Evolutionary conservation across 2,797 vertebrate species (phyloP), one percentile per base, ranked within the genome.

Genomic region (Schizothorax lantsangensis): DNA sequence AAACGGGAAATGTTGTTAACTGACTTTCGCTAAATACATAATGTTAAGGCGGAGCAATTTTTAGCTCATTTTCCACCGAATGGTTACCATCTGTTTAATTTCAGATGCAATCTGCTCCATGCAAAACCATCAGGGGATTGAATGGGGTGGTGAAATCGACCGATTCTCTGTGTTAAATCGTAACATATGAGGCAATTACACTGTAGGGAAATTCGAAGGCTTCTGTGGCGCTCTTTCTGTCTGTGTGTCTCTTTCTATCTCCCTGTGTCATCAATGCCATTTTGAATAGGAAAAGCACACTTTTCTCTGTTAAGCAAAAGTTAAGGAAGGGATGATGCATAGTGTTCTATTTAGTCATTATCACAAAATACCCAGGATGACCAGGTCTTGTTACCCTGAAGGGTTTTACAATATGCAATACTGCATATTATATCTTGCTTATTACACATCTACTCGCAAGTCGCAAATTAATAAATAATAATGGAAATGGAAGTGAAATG

Each of bases 51-150:
- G 89, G 89, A 4, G 88, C 89, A 88, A 91, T 94, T 95, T 95
- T 94, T 94, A 94, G 92, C 91, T 88, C 57, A 89, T 92, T 95
- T 94, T 93, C 93, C 93, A 92, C 92, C 90, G 90, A 95, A 92
- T 91, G 88, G 88, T 83, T 79, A 94, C 95, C 95, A 96, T 96
- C 95, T 96, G 95, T 94, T 95, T 95, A 92, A 91, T 94, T 93
- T 94, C 93, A 91, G 93, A 93, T 89, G 93, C 95, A 96, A 95
- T 95, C 95, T 96, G 95, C 92, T 95, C 91, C 17, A 85, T 92
- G 91, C 85, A 84, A 86, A 89, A 91, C 93, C 93, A 90, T 92
- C 52, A 89, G 92, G 93, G 95, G 92, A 92, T 89, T 57, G 90
- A 93, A 94, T 92, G 91, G 89, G 90, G 94, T 45, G 92, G 94